Evolutionary conservation across 1,140 invertebrate species (phyloP).

Genomic region (Bacillus rossius): DNA sequence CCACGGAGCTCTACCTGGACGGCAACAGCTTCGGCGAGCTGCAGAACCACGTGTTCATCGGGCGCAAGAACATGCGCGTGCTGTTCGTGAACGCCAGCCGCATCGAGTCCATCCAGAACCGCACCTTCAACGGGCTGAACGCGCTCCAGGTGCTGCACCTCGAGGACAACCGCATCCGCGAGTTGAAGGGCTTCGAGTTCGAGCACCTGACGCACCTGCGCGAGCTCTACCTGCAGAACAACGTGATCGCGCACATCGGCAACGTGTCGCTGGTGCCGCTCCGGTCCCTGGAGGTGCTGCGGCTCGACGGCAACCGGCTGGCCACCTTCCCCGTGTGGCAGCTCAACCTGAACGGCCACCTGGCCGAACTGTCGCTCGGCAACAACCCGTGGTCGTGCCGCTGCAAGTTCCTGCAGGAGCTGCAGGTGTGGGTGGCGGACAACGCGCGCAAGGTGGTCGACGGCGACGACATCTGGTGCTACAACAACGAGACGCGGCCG

Average conservation of each 20-base stretch:
- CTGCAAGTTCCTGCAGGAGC: constrained; percentile 81
- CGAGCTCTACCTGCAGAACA: constrained; percentile 85
- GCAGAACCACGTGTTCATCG: constrained; percentile 86
- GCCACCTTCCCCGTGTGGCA: constrained; percentile 80
- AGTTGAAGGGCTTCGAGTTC: constrained; percentile 85
- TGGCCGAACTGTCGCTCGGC: constrained; percentile 66
- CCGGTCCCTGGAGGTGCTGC: constrained; percentile 69
- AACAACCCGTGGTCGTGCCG: constrained; percentile 86
- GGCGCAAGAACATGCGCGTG: constrained; percentile 80
- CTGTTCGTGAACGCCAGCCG: constrained; percentile 81
- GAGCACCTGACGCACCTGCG: constrained; percentile 72
- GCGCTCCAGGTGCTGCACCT: constrained; percentile 76
- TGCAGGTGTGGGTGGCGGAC: constrained; percentile 77
- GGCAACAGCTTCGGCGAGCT: constrained; percentile 80
- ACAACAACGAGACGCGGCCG: constrained; percentile 66
- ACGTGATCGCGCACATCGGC: constrained; percentile 68
- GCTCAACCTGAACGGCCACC: constrained; percentile 61
- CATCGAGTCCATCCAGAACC: constrained; percentile 82
- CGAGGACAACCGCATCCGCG: constrained; percentile 73
- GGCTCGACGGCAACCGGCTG: constrained; percentile 79
- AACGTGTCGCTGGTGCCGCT: constrained; percentile 76
- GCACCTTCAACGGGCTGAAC: constrained; percentile 85
- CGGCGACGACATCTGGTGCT: constrained; percentile 70
- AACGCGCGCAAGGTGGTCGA: constrained; percentile 75
- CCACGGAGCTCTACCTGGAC: constrained; percentile 86